Conservation (phyloP, 1,140 invertebrate species). For the Platorchestia sp. region DNA sequence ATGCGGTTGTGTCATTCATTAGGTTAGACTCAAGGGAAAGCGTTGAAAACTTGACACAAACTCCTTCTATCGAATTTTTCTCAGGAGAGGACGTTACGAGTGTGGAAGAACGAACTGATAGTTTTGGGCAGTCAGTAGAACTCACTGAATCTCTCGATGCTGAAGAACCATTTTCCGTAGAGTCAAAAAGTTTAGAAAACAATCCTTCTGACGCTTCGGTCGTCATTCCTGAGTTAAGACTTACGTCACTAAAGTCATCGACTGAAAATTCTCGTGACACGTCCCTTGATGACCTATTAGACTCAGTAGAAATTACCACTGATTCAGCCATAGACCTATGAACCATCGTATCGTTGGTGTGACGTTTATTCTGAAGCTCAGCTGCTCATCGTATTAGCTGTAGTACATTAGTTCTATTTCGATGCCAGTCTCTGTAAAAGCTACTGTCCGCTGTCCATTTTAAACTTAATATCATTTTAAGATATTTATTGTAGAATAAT, state of each 20-base stretch:
- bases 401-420: not conserved
- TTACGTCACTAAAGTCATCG: not conserved
- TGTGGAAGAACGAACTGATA: not conserved
- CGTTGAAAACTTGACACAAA: not conserved
- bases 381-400: not conserved
- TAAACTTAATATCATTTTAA: not conserved
- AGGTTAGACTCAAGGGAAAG: not conserved
- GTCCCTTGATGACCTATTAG: not conserved
- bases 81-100: not conserved
- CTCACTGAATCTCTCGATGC: not conserved
- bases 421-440: not conserved
- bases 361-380: not conserved
- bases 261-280: not conserved
- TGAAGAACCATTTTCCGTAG: not conserved
- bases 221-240: not conserved
- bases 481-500: not conserved
- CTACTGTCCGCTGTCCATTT: not conserved
- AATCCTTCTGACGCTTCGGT: not conserved
- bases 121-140: not conserved
- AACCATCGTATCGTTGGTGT: not conserved
- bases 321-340: not conserved
- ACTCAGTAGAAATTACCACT: not conserved
- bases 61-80: not conserved
- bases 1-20: not conserved
- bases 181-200: not conserved